Evolutionary conservation across 2,797 vertebrate species (phyloP).

Genomic region (Sebastes jordani): DNA sequence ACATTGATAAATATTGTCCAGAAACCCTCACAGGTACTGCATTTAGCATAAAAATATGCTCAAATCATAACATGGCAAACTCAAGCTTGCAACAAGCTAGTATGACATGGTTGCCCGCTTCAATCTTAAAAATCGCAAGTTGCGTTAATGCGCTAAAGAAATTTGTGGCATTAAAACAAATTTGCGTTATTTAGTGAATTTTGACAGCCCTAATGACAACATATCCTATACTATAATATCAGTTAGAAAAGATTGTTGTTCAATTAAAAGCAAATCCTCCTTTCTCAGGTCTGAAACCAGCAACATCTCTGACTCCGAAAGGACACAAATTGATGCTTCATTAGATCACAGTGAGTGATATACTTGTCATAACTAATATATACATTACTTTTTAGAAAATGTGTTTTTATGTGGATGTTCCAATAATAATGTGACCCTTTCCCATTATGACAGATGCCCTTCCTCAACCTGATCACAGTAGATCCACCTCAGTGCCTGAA

Average conservation of each 20-base stretch:
- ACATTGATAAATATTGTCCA: no score
- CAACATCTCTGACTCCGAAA: conserved; percentile 82
- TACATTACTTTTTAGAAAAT: not conserved
- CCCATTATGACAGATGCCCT: conserved; percentile 45
- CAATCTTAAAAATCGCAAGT: no score
- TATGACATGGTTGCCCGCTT: no score
- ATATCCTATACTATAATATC: not conserved
- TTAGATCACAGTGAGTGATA: conserved; percentile 75
- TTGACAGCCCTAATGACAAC: no score
- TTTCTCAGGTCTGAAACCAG: conserved; percentile 82
- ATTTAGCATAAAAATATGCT: no score
- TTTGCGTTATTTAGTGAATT: no score
- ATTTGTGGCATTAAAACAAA: no score
- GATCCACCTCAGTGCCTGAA: conserved; percentile 62
- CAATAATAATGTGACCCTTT: not conserved
- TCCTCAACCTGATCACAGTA: conserved; percentile 40
- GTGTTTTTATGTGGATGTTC: not conserved
- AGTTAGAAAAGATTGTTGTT: not conserved
- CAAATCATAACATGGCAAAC: no score
- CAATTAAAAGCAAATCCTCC: not conserved
- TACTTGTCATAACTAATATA: not conserved
- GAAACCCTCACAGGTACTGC: no score
- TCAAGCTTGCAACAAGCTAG: no score
- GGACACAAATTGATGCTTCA: conserved; percentile 76
- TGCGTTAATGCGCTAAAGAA: no score